Base-by-base conservation (phyloP, 1,140 invertebrate genomes). In the Sipha flava region DNA sequence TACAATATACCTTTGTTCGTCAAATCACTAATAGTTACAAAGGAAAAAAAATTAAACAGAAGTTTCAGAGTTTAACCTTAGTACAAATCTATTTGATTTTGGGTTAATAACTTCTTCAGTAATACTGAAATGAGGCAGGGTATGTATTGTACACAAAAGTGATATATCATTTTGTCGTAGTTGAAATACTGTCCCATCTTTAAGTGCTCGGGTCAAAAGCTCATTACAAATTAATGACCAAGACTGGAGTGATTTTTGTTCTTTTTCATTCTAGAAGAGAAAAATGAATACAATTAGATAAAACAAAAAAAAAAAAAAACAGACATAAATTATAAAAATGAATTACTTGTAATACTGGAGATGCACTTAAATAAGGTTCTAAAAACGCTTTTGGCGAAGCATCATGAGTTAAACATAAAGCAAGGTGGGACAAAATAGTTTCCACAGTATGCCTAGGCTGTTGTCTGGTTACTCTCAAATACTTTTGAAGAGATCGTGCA, bases 61-160 rank as follows among this genome's bases (percentile, higher is more conserved):
- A 10, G 96, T 98, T 86, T 99, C 97, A 0, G 96, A 98, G 85
- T 97, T 98, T 1, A 98, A 86, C 84, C 95, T 89, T 64, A 98
- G 86, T 45, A 98, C 92, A 90, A 99, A 99, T 83, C 95, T 95
- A 86, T 98, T 98, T 81, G 92, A 94, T 85, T 97, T 96, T 0
- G 95, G 95, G 88, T 98, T 95, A 21, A 98, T 92, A 0, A 98
- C 92, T 87, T 99, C 95, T 85, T 99, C 96, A 0, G 93, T 93
- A 3, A 99, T 88, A 86, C 94, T 95, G 84, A 98, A 95, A 87
- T 96, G 94, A 1, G 97, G 97, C 82, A 99, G 85, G 82, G 90
- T 89, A 82, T 92, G 89, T 26, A 97, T 90, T 1, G 90, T 90
- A 84, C 96, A 97, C 82, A 98, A 87, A 0, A 99, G 87, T 0